These are phyloP conservation scores for Cynodonichthys magdalenae DNA, from an alignment of 2,797 vertebrate species.

Conservation along the genomic window DNA sequence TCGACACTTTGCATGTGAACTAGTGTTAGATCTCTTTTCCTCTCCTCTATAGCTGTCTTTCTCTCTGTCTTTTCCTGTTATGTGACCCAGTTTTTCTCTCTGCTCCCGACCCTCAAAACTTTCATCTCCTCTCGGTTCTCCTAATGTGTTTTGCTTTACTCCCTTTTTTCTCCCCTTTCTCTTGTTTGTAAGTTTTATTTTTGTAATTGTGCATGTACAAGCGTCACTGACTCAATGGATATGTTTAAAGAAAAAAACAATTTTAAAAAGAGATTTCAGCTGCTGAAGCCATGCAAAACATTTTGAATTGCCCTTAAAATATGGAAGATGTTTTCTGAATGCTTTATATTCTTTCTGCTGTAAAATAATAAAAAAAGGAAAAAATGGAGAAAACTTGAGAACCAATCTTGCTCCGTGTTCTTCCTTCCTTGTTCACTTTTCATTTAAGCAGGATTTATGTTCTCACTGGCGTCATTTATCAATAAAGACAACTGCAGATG, in stretches of 20 bases:
- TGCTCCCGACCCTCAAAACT: constrained; percentile 52
- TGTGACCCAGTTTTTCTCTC: constrained; percentile 75
- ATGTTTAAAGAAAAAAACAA: constrained; percentile 85
- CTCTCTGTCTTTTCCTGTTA: constrained; percentile 82
- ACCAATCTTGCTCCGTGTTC: constrained; percentile 75
- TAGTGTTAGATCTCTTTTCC: constrained; percentile 96
- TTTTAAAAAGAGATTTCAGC: constrained; percentile 91
- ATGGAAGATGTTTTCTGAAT: constrained; percentile 99
- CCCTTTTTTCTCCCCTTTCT: constrained; percentile 71
- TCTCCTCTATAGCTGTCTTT: constrained; percentile 83
- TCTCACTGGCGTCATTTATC: constrained; percentile 6
- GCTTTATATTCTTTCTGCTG: constrained; percentile 99
- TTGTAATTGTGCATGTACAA: constrained; percentile 99
- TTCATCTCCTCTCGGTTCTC: constrained; percentile 75
- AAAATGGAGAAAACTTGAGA: constrained; percentile 92
- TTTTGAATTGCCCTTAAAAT: constrained; percentile 99
- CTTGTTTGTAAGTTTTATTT: constrained; percentile 99
- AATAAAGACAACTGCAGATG: constrained; percentile 17
- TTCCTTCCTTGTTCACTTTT: constrained; percentile 62
- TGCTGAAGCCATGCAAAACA: constrained; percentile 99
- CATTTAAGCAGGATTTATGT: neutral
- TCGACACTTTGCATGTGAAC: constrained; percentile 99
- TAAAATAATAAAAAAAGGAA: constrained; percentile 99
- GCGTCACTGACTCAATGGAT: constrained; percentile 99
- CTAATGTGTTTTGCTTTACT: constrained; percentile 76